Evolutionary conservation across 1,140 invertebrate species (phyloP), one percentile per base, ranked within the genome.

Genomic region (Subanguina moxae): DNA sequence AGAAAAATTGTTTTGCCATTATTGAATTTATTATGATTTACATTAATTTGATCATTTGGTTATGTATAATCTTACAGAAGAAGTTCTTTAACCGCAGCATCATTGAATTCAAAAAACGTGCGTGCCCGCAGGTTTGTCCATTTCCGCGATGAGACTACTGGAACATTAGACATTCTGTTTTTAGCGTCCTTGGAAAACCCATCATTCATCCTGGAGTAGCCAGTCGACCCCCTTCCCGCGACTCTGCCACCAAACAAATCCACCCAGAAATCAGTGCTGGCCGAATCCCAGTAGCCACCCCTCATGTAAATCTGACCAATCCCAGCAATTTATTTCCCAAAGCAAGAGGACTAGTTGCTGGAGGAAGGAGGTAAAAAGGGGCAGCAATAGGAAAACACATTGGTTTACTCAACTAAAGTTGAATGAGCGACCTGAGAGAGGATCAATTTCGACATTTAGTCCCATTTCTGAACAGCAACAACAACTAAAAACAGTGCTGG

Each of bases 51-150:
- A 58, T 11, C 21, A 58, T 23, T 13, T 30, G 3, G 28, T 61
- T 61, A 61, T 61, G 3, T 5, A 43, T 61, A 25, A 25, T 7
- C 8, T 25, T 61, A 25, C 27, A 52, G 48, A 15, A 3, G 48
- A 15, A 52, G 23, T 52, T 52, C 48, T 25, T 52, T 21, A 61
- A 61, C 21, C 21, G n/a, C 58, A n/a, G 1, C 57, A 70, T 43
- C 46, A 57, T 62, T 63, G 43, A 42, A 43, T 57, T 80, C 78
- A 80, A 80, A 80, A 80, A 80, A 80, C 75, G 78, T 56, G 62
- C 71, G 70, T 59, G 78, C 78, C 78, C 78, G 78, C 78, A 80
- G 76, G 48, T 52, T 15, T 7, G 48, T 21, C 3, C n/a, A 7
- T 52, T 52, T 52, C 15, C n/a, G n/a, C n/a, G n/a, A n/a, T n/a